Conservation (phyloP, 37 sponge, comb jelly and placozoan genomes). For the Petrosia ficiformis region DNA sequence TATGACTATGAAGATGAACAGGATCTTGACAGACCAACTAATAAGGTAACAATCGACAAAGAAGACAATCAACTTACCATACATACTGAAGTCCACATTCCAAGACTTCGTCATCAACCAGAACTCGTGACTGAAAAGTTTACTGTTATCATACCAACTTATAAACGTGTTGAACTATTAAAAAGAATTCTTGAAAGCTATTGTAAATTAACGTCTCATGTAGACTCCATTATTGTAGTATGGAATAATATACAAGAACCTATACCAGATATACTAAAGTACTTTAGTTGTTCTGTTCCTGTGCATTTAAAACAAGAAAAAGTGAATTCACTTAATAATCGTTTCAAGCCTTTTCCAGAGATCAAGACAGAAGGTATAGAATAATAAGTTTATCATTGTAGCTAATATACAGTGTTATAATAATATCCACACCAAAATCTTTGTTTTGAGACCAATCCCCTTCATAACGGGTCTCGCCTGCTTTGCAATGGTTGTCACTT, state of each 20-base stretch:
- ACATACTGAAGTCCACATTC: too few species aligned
- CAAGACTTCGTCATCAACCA: too few species aligned
- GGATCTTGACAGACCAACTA: too few species aligned
- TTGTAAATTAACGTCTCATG: conserved; percentile 7
- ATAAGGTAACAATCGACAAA: too few species aligned
- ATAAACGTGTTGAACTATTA: conserved; percentile 38
- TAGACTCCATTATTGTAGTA: conserved; percentile 32
- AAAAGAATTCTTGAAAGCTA: conserved; percentile 30
- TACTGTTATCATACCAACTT: conserved; percentile 41
- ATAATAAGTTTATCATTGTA: too few species aligned
- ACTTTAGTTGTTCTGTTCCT: conserved; percentile 15
- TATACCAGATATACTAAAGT: conserved; percentile 8
- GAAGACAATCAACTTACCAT: too few species aligned
- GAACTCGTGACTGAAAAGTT: conserved; percentile 11
- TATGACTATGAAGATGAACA: too few species aligned
- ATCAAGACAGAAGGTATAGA: conserved; percentile 49
- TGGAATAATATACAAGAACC: conserved; percentile 46
- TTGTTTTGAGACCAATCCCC: too few species aligned
- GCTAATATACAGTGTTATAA: too few species aligned
- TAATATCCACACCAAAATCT: too few species aligned
- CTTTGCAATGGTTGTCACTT: too few species aligned
- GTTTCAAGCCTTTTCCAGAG: conserved; percentile 30
- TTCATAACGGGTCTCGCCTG: too few species aligned
- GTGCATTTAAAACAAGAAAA: conserved; percentile 7
- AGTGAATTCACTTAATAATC: conserved; percentile 26